These are phyloP conservation scores for Guaruba guarouba DNA, from an alignment of 2,113 vertebrate genomes.

Conservation along the genomic window DNA sequence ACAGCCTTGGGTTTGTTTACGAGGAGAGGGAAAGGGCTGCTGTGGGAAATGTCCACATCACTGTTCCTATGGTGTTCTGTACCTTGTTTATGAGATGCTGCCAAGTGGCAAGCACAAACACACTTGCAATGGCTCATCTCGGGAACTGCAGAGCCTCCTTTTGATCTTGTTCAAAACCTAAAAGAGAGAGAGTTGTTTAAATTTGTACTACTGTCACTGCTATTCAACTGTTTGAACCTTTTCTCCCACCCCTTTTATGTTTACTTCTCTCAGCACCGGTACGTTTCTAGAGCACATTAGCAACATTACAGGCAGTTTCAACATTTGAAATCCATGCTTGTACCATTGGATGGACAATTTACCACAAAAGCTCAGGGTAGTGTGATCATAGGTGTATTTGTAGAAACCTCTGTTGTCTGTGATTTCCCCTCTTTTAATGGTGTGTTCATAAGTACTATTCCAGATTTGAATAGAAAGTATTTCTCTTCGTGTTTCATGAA, in stretches of 20 bases:
- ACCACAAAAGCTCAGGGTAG: not conserved
- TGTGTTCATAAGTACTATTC: not conserved
- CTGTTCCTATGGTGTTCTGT: not conserved
- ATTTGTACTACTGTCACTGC: not conserved
- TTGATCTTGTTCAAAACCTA: not conserved
- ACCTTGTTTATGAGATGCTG: not conserved
- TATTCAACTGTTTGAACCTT: not conserved
- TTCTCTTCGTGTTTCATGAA: slow-evolving; percentile 1
- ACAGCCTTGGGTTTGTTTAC: slow-evolving; percentile 23
- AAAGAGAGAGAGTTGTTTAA: slow-evolving; percentile 7
- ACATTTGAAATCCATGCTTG: not conserved
- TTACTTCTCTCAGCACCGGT: not conserved
- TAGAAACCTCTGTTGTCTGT: not conserved
- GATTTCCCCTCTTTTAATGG: not conserved
- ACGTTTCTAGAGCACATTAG: not conserved
- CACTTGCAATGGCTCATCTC: not conserved
- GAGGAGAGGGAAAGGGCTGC: not conserved
- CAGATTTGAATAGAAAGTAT: not conserved
- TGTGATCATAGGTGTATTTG: not conserved
- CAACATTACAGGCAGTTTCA: not conserved
- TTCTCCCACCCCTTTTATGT: not conserved
- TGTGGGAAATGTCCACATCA: not conserved
- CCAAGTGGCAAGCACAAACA: not conserved
- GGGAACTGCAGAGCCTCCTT: not conserved
- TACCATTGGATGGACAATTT: not conserved